These are phyloP conservation scores for Corvus cornix DNA, from an alignment of 2,113 vertebrate genomes.

Conservation along the genomic window DNA sequence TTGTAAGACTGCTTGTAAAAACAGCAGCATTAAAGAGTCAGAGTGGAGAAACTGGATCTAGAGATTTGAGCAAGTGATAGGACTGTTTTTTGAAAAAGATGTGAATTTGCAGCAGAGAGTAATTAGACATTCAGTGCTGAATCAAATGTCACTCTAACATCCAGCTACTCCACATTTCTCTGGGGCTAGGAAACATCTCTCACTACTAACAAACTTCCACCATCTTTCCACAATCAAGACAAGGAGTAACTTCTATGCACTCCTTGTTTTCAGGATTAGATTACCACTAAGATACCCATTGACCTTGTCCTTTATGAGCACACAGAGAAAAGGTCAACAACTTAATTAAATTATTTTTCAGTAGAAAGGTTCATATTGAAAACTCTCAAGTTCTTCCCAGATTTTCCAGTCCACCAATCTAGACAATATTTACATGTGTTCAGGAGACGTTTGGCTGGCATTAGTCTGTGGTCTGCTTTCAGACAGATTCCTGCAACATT, in stretches of 20 bases:
- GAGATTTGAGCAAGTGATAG: not conserved
- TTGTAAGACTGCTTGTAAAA: not conserved
- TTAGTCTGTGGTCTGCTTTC: not conserved
- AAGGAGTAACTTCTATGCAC: not conserved
- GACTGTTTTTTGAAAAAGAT: not conserved
- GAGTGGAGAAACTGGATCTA: not conserved
- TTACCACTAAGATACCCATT: not conserved
- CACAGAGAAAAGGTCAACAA: not conserved
- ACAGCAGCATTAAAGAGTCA: not conserved
- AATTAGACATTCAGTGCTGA: not conserved
- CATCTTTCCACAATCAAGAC: not conserved
- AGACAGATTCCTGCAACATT: not conserved
- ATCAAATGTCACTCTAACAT: not conserved
- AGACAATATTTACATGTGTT: not conserved
- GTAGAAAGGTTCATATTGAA: not conserved
- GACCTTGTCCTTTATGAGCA: not conserved
- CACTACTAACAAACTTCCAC: not conserved
- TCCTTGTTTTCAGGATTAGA: not conserved
- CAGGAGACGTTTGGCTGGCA: not conserved
- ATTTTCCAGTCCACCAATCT: not conserved
- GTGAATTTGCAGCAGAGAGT: not conserved
- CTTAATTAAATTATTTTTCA: not conserved
- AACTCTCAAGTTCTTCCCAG: not conserved
- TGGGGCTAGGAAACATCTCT: not conserved
- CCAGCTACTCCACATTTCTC: not conserved